Evolutionary conservation across 2,888 invertebrate genomes (phyloP), one percentile per base, ranked within the genome.

Genomic region (Sussaba pulchella): DNA sequence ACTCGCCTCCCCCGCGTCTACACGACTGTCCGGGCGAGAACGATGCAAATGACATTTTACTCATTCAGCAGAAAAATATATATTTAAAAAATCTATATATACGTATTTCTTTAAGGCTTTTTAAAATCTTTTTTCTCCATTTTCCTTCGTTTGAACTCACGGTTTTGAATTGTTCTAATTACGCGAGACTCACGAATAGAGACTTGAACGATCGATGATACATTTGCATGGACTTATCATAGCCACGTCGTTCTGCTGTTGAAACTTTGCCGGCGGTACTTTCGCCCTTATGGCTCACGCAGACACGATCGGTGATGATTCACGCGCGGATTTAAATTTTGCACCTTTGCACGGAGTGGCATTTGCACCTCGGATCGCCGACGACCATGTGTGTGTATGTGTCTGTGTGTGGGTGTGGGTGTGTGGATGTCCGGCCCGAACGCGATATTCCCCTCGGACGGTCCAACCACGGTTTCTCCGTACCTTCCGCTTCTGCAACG

Each of bases 251-350:
- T 31, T 12, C 26, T 47, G 67, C 72, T 63, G 69, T 69, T 69
- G 54, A 73, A 63, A 76, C 67, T 81, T 78, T 78, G 59, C 31
- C 21, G 24, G 50, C 41, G 19, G 14, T 54, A 6, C 6, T 12
- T 31, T 31, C n/a, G 4, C 4, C n/a, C 24, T n/a, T 14, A 17
- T 61, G 17, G 41, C 10, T 5, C 77, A 26, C 14, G 36, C 52
- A 61, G 61, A 75, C 67, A 45, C 67, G 54, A 71, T 67, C 76
- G 63, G 67, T 31, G 31, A 77, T 50, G 50, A 54, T 76, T 81
- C 81, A 73, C 73, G 81, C 73, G 72, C 72, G 59, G 57, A 73
- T 81, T 81, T 81, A 73, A 81, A 81, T 81, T 81, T 31, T 81
- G 54, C 67, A 73, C 63, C 73, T 31, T 31, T 6, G 31, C 2